A percentile compares a stretch with the other conserved stretches of the same genome.
Conservation (phyloP, 92 coral and sea anemone genomes). For the Virgularia gustaviana region DNA sequence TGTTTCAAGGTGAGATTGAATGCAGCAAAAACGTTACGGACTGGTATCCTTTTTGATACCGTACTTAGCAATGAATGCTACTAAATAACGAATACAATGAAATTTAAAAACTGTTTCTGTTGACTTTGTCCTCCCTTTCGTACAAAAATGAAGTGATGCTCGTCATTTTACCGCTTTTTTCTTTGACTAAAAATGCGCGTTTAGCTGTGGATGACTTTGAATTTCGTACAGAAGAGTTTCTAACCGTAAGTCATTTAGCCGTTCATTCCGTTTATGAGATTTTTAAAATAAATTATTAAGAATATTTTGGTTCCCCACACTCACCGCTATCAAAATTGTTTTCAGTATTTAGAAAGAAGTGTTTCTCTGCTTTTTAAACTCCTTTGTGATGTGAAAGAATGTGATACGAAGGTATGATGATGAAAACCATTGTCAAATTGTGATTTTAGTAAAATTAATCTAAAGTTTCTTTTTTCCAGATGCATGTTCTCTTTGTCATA, state of each 20-base stretch:
- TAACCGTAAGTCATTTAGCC: conserved; percentile 62
- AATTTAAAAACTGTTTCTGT: too few relatives aligned
- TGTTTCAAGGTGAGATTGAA: conserved; percentile 75
- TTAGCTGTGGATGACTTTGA: conserved; percentile 87
- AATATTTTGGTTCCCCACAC: background rate
- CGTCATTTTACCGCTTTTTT: background rate
- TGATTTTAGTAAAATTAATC: background rate
- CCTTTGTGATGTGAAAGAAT: conserved; percentile 73
- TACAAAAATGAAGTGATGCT: too few relatives aligned
- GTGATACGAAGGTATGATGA: conserved; percentile 80
- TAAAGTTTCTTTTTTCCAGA: conserved; percentile 51
- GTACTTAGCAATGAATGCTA: background rate
- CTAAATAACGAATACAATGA: too few relatives aligned
- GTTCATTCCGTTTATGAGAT: background rate
- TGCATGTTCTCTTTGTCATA: conserved; percentile 86
- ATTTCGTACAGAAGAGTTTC: conserved; percentile 71
- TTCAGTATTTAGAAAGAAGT: conserved; percentile 62
- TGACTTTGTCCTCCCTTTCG: too few relatives aligned
- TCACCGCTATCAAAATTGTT: too few relatives aligned
- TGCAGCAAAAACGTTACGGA: conserved; percentile 80
- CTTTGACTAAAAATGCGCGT: background rate
- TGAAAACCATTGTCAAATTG: background rate
- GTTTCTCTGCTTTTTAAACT: conserved; percentile 64
- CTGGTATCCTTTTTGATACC: conserved; percentile 68
- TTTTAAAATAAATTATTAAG: background rate